phyloP scores from a whole-genome alignment of 2,797 vertebrate genomes.

The Pteropus rufus region DNA sequence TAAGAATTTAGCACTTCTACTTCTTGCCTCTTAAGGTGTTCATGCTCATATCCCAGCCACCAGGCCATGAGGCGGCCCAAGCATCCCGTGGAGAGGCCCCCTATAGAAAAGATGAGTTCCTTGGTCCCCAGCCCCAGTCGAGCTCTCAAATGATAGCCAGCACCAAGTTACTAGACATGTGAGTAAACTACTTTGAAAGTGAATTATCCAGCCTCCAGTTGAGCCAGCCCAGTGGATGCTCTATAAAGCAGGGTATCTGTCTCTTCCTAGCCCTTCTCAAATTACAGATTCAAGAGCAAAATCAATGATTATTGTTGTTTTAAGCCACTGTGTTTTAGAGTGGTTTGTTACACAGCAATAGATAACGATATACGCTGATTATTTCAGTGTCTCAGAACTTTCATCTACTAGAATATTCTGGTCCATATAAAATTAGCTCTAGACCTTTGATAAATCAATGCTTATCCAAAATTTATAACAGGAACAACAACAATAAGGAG shows the following conservation, averaged over 20 bases:
- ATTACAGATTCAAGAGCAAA: neutral
- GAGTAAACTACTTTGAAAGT: conserved; percentile 8
- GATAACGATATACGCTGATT: neutral
- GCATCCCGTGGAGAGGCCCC: neutral
- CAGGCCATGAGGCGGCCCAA: neutral
- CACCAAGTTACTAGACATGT: neutral
- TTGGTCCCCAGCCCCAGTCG: neutral
- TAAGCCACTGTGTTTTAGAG: neutral
- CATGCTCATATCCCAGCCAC: neutral
- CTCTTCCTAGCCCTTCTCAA: neutral
- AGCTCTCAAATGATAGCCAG: neutral
- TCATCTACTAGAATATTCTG: conserved; percentile 18
- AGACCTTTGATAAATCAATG: conserved; percentile 47
- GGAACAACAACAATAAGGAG: conserved; percentile 8
- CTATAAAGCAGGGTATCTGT: neutral
- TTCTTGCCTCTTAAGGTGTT: neutral
- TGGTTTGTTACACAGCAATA: neutral
- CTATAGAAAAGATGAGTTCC: neutral
- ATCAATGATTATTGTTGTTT: neutral
- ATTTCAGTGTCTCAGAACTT: conserved; percentile 33
- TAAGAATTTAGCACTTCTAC: neutral
- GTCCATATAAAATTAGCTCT: conserved; percentile 48
- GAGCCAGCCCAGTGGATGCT: neutral
- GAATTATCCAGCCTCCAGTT: neutral
- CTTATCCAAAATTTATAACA: conserved; percentile 37